Evolutionary conservation across 2,888 invertebrate genomes (phyloP), one percentile per base, ranked within the genome.

Genomic region (Calameuta filiformis): DNA sequence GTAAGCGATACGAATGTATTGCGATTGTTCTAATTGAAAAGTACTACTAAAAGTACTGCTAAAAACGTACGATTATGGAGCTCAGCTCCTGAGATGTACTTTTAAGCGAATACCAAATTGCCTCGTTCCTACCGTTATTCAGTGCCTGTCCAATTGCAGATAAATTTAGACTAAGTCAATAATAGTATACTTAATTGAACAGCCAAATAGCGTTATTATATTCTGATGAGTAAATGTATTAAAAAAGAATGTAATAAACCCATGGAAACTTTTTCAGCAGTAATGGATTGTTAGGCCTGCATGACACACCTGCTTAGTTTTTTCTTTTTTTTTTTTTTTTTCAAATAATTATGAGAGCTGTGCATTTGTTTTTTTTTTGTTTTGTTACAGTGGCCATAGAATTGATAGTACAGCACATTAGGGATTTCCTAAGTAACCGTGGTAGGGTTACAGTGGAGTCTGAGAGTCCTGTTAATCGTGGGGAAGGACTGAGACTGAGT

Each of bases 371-470:
- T 74, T 82, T 75, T 77, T 76, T 86, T 90, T 3, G 35, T 35
- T 35, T 90, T 90, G 89, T 95, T 96, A 80, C 95, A 98, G 99
- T 99, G 92, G 99, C 99, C 84, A 98, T 99, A 90, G 98, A 98
- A 91, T 93, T 99, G 92, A 98, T 99, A 90, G 98, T 99, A 75
- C 98, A 98, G 92, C 98, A 98, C 92, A 98, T 99, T 91, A 96
- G 97, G 86, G 98, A 98, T 91, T 95, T 98, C 89, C 93, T 98
- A 88, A 95, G 94, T 88, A 94, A 94, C 89, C 93, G 94, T 68
- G 92, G 92, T 85, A 89, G 88, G 80, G 84, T 88, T 80, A 86
- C 87, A 35, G 77, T 84, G 75, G 87, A 90, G 80, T 83, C 87
- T 68, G 89, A 90, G 84, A 88, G 85, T 85, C 88, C 89, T 31